A percentile compares a stretch with the other conserved stretches of the same genome.
Conservation (phyloP, 2,113 vertebrate species). For the Synodontis membranacea region DNA sequence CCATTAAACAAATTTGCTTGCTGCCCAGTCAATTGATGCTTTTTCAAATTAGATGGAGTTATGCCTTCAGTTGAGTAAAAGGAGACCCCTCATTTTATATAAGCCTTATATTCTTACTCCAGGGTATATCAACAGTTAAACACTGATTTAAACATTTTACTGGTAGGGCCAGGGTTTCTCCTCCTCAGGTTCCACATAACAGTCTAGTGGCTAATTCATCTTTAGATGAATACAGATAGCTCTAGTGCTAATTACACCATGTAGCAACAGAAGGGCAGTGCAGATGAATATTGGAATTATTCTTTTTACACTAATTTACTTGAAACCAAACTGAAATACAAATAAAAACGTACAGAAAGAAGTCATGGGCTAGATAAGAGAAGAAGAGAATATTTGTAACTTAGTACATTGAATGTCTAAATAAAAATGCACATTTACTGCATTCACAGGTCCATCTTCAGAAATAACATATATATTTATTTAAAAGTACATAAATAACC, state of each 20-base stretch:
- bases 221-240: neutral
- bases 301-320: neutral
- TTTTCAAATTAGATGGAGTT: neutral
- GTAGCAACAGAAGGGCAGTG: neutral
- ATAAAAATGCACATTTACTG: neutral
- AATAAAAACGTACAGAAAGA: neutral
- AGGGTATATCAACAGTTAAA: no score
- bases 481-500: neutral
- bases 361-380: neutral
- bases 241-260: neutral
- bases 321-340: neutral
- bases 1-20: neutral
- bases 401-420: neutral
- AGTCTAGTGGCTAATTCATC: neutral
- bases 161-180: neutral
- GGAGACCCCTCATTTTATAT: neutral
- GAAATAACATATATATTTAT: neutral
- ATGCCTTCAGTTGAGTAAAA: neutral
- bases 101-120: neutral
- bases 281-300: neutral
- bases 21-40: neutral
- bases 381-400: neutral
- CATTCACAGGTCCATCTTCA: neutral
- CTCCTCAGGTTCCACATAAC: neutral
- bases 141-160: neutral